Base-by-base conservation (phyloP, 2,888 invertebrate species). In the Trypoxylon attenuatum region DNA sequence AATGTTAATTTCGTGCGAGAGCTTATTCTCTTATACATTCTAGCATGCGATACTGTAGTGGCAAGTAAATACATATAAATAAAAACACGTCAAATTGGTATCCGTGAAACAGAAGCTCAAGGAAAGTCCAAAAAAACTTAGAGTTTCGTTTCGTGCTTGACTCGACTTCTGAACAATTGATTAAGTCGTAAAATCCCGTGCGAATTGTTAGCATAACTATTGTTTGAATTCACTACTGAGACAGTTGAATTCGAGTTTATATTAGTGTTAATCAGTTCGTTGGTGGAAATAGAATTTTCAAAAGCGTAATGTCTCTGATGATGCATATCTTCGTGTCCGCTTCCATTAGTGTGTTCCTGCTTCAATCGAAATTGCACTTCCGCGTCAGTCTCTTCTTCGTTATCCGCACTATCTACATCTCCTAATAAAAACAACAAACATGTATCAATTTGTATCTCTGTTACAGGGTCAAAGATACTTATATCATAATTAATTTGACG, bases 341-440 rank as follows among this genome's bases (percentile, higher is more conserved):
- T 67, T 5, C 62, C 60, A 16, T 67, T 55, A n/a, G 62, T 43
- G 18, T 76, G 69, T 47, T 71, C 65, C 19, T 73, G 72, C 22
- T 80, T 82, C 5, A 80, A 55, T 16, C 80, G 78, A 39, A 79
- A 70, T 47, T 82, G 83, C 21, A 83, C 65, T 46, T 87, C 86
- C 1, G 84, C 83, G 49, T 87, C 87, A 0, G 86, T 87, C 63
- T 87, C 87, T 5, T 92, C 91, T 81, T 92, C 91, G 72, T 95
- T 94, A 69, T 92, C 94, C 47, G 90, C 92, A 60, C 94, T 94
- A 88, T 95, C 95, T 4, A 95, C 95, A 85, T 95, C 95, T 59
- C 93, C 93, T 93, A 83, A 0, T 70, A 81, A 53, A 55, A 69
- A 27, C 41, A 22, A 61, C 16, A 5, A 23, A 1, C 41, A 62